Evolutionary conservation across 2,113 vertebrate genomes (phyloP).

Genomic region (Rhynchomys soricoides): DNA sequence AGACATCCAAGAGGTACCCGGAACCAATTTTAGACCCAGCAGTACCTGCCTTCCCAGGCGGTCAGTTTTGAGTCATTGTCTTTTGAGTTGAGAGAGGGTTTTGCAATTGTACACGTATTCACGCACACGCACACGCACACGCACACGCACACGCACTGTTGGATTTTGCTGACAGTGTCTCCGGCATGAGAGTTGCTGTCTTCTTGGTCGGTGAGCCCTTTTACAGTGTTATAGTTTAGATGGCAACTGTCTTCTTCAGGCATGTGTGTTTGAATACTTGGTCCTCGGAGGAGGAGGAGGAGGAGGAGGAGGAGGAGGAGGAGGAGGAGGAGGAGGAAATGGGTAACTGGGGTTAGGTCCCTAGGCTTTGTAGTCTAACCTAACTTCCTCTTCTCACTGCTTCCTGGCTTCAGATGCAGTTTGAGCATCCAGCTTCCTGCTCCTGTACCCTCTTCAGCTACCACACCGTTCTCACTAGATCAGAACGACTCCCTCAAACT

Average conservation of each 20-base stretch:
- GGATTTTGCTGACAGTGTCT: neutral
- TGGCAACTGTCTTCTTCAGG: too few relatives aligned
- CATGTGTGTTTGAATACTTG: neutral
- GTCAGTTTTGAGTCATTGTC: neutral
- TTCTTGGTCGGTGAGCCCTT: neutral
- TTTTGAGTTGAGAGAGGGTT: neutral
- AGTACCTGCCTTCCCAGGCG: neutral
- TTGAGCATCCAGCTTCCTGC: neutral
- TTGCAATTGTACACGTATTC: neutral
- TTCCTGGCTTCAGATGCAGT: neutral
- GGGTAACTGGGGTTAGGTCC: neutral
- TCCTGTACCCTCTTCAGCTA: neutral
- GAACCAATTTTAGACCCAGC: too few relatives aligned
- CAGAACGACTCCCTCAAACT: neutral
- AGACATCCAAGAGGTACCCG: too few relatives aligned
- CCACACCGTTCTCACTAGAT: too few relatives aligned
- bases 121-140: too few relatives aligned
- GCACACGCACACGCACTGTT: too few relatives aligned
- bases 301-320: neutral
- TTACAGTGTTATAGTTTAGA: neutral
- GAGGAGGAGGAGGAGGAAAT: neutral
- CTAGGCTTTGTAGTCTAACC: neutral
- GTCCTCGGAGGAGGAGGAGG: neutral
- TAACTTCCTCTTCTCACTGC: neutral
- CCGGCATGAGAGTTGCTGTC: neutral